Evolutionary conservation across 1,140 invertebrate species (phyloP), one percentile per base, ranked within the genome.

Genomic region (Ditylenchus dipsaci): DNA sequence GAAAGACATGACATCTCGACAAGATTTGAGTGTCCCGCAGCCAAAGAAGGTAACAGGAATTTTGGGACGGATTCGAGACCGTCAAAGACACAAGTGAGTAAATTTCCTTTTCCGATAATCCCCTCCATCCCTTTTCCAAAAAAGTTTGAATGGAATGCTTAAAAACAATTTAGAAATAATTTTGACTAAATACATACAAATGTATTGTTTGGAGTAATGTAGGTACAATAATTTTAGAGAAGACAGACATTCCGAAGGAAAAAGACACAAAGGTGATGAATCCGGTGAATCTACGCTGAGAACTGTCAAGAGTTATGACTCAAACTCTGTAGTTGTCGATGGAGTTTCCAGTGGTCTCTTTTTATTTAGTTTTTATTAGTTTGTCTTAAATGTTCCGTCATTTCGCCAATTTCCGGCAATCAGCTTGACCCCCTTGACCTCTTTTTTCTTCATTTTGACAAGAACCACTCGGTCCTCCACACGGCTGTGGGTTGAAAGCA

Each of bases 1-100:
- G 53, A 71, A 69, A 58, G 78, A 80, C n/a, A 62, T 80, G 30
- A 53, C n/a, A 21, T 23, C 64, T 78, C 13, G 69, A 70, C 53
- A 56, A 62, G 60, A 64, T 65, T 71, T 61, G 71, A 78, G 38
- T 45, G 60, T 59, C 53, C 69, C 56, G 59, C 45, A 42, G 19
- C 65, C 45, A 13, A 78, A 76, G 33, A 76, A 76, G 13, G 56
- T 42, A 23, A 60, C 76, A 27, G 75, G 75, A 21, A 77, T 76
- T 23, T 56, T 76, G 26, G 76, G 76, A 26, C 73, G 76, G 30
- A 75, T 76, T 45, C 76, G 75, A 15, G 73, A 78, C 26, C 65
- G 76, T 1, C 78, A 65, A 27, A 67, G 75, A 43, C 26, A 64
- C 33, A 56, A 71, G 30, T 57, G 33, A 71, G 30, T 57, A 23